These are phyloP conservation scores for Branchipolynoe longqiensis DNA, from an alignment of 2,888 invertebrate species.

Conservation along the genomic window DNA sequence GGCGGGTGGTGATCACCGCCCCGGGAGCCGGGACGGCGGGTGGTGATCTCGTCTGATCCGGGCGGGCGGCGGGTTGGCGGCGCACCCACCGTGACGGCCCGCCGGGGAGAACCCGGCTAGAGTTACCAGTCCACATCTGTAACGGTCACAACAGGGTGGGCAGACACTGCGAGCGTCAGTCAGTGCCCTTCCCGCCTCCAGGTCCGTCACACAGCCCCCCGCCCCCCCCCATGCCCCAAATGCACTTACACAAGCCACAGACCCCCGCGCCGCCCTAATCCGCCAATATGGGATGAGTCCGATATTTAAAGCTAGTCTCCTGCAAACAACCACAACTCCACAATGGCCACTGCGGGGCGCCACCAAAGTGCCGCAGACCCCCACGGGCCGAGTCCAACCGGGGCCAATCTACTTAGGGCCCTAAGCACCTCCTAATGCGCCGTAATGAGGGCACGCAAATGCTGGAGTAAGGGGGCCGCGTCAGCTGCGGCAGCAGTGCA, in stretches of 20 bases:
- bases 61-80: too few species aligned
- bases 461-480: constrained; percentile 14
- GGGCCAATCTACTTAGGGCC: constrained; percentile 49
- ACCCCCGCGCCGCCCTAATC: neutral
- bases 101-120: too few species aligned
- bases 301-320: neutral
- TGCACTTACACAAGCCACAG: too few species aligned
- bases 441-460: constrained; percentile 46
- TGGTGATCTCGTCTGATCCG: neutral
- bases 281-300: constrained; percentile 21
- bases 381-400: neutral
- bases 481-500: too few species aligned
- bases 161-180: too few species aligned
- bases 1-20: neutral
- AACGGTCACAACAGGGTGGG: too few species aligned
- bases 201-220: too few species aligned
- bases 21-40: neutral
- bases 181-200: too few species aligned
- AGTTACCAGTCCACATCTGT: too few species aligned
- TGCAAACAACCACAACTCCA: constrained; percentile 2
- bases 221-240: too few species aligned
- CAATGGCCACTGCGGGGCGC: neutral
- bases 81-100: too few species aligned
- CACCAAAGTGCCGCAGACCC: neutral
- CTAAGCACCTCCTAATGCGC: constrained; percentile 31